Conservation (phyloP, 1,140 invertebrate species). For the Monomorium pharaonis region DNA sequence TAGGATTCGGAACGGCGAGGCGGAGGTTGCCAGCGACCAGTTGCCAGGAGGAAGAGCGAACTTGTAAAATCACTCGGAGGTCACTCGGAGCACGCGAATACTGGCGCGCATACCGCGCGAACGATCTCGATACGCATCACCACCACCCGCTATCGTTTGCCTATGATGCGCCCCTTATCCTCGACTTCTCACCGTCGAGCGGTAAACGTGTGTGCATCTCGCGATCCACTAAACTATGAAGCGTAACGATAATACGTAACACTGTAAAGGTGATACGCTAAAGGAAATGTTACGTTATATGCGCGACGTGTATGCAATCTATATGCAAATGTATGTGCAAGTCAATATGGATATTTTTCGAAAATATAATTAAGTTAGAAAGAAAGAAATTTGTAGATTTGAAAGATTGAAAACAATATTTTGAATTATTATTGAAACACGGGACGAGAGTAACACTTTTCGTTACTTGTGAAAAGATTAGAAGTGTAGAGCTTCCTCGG, state of each 20-base stretch:
- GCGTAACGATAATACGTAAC: not conserved
- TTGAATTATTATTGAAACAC: not conserved
- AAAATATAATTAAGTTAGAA: not conserved
- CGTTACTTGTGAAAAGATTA: not conserved
- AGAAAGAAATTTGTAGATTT: not conserved
- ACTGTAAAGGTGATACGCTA: not conserved
- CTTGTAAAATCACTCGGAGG: slow-evolving; percentile 58
- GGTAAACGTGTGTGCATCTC: not conserved
- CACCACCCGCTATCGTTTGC: slow-evolving; percentile 43
- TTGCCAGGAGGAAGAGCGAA: slow-evolving; percentile 54
- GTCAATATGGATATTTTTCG: too few species aligned
- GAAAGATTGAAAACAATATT: not conserved
- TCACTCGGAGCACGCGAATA: slow-evolving; percentile 54
- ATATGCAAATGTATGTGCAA: not conserved
- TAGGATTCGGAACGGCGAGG: slow-evolving; percentile 34
- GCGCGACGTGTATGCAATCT: not conserved
- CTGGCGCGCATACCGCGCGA: slow-evolving; percentile 44
- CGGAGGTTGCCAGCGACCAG: not conserved
- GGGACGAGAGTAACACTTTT: not conserved
- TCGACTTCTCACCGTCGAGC: slow-evolving; percentile 29
- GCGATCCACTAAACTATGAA: slow-evolving; percentile 29
- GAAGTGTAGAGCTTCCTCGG: not conserved
- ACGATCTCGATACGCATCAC: slow-evolving; percentile 46
- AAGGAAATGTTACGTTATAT: not conserved
- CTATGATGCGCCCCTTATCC: slow-evolving; percentile 35